Evolutionary conservation across 2,113 vertebrate species (phyloP), one percentile per base, ranked within the genome.

Genomic region (Azemiops feae): DNA sequence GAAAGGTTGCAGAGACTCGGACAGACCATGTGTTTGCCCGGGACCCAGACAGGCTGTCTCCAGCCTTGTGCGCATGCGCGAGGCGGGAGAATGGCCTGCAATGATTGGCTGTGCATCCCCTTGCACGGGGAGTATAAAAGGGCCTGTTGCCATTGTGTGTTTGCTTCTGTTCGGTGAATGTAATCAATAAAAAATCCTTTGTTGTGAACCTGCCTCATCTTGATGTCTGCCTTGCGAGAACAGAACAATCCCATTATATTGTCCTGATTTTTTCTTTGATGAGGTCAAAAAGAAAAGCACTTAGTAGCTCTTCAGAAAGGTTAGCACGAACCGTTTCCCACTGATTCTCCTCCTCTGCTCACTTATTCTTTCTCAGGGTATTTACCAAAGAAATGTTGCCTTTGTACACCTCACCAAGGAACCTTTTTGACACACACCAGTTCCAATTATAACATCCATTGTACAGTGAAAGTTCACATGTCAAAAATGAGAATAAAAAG

Each of bases 401-500:
- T 18, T 23, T 92, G 81, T 91, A 88, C 85, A 0, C 3, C 93
- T 89, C 93, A 69, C 88, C 9, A 88, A 91, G 92, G 88, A 34
- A 27, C 20, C 47, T 74, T 81, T 87, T 64, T 90, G 91, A 34
- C 91, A 91, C 91, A 54, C 90, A 92, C 50, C 89, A 43, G 53
- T 93, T 93, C 89, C 81, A 93, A 89, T 93, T 93, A 93, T 85
- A 57, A 53, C 30, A 52, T 54, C 16, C 1, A 53, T 91, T 91
- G 34, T 14, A 43, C 85, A 50, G 1, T 91, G 90, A 93, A 93
- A 47, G 11, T 47, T 81, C 23, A 43, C 43, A 85, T 60, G 43
- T 52, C 90, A 93, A 91, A 92, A 92, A 92, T 94, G 93, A 47
- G 74, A 94, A 89, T 0, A n/a, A 47, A 92, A 39, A 92, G 39